These are phyloP conservation scores for Anarrhichthys ocellatus DNA, from an alignment of 2,113 vertebrate species.

Conservation along the genomic window DNA sequence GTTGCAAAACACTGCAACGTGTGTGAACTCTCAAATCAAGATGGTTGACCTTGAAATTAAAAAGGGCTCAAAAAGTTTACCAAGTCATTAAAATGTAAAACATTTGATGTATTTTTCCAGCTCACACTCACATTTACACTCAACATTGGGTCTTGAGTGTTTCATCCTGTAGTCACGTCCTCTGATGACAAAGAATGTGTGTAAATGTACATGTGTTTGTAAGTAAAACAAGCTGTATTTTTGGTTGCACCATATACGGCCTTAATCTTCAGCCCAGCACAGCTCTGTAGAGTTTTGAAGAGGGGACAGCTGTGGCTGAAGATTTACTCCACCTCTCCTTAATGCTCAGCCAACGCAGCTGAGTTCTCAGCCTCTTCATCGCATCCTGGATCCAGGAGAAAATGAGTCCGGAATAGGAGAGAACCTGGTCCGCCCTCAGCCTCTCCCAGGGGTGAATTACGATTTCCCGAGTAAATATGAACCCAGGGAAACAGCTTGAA, in stretches of 20 bases:
- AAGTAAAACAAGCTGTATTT: slow-evolving; percentile 26
- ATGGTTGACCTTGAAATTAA: slow-evolving; percentile 13
- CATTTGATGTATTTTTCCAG: background rate
- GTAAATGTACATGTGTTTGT: slow-evolving; percentile 7
- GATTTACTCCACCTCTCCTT: slow-evolving; percentile 59
- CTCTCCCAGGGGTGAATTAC: slow-evolving; percentile 75
- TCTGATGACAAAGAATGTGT: slow-evolving; percentile 35
- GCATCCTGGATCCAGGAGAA: slow-evolving; percentile 76
- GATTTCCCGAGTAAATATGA: slow-evolving; percentile 75
- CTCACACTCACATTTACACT: slow-evolving; percentile 7
- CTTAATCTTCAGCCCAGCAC: slow-evolving; percentile 11
- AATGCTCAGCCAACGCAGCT: slow-evolving; percentile 53
- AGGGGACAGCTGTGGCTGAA: slow-evolving; percentile 57
- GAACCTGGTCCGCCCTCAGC: slow-evolving; percentile 51
- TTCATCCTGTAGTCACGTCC: slow-evolving; percentile 49
- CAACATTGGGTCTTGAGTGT: background rate
- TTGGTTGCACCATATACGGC: slow-evolving; percentile 48
- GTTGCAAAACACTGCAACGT: slow-evolving; percentile 36
- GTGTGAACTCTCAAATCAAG: background rate
- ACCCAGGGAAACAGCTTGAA: slow-evolving; percentile 73
- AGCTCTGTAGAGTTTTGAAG: slow-evolving; percentile 34
- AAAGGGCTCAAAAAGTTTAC: background rate
- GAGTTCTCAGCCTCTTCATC: slow-evolving; percentile 69
- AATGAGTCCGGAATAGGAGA: slow-evolving; percentile 24
- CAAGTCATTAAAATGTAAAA: slow-evolving; percentile 1